phyloP scores from a whole-genome alignment of 2,888 invertebrate genomes.

The Lypha dubia region DNA sequence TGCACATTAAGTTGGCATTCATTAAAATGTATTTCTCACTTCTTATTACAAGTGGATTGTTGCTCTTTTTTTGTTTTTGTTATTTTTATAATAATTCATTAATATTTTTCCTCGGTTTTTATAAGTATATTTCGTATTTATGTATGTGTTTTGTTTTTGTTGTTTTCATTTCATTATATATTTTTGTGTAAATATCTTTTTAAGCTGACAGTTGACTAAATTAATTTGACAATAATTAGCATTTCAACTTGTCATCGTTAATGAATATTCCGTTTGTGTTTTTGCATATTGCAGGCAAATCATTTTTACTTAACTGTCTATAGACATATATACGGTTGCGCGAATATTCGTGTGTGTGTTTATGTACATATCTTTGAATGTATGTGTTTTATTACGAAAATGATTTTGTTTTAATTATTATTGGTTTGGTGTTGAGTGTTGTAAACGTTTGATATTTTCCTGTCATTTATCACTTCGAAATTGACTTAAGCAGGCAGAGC shows the following conservation, averaged over 20 bases:
- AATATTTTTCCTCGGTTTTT: conserved; percentile 36
- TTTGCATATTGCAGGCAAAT: conserved; percentile 21
- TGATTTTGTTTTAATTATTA: conserved; percentile 48
- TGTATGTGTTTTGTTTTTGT: conserved; percentile 64
- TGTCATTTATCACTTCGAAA: conserved; percentile 36
- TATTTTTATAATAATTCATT: conserved; percentile 55
- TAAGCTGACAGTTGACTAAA: conserved; percentile 82
- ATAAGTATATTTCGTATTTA: conserved; percentile 45
- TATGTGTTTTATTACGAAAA: background rate
- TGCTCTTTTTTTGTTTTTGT: conserved; percentile 22
- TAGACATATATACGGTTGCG: background rate
- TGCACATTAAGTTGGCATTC: conserved; percentile 69
- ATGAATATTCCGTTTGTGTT: conserved; percentile 77
- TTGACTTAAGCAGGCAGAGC: conserved; percentile 7
- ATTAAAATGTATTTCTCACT: conserved; percentile 71
- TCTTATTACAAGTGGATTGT: conserved; percentile 66
- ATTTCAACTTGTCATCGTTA: conserved; percentile 82
- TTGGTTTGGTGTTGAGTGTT: conserved; percentile 45
- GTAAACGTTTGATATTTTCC: conserved; percentile 50
- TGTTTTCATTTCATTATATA: conserved; percentile 76
- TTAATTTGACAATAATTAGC: conserved; percentile 83
- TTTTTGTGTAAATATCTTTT: conserved; percentile 74
- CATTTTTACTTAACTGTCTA: background rate
- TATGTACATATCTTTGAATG: background rate
- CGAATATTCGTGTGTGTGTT: background rate